Conservation (phyloP, 2,113 vertebrate genomes). For the Phyllopteryx taeniolatus region DNA sequence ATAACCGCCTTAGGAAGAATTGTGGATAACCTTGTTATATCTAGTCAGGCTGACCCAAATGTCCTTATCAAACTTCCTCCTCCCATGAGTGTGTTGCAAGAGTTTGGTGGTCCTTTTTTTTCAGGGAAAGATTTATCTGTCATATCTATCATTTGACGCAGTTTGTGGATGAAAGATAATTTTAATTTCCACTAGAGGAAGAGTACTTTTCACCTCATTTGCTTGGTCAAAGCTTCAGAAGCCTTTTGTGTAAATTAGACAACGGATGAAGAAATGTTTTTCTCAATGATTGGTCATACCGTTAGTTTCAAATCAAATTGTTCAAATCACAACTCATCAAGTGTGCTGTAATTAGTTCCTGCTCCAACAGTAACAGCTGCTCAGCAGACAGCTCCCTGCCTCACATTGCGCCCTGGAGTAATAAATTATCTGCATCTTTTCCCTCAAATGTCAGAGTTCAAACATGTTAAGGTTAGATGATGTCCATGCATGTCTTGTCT, state of each 20-base stretch:
- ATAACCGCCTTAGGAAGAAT: conserved; percentile 49
- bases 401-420: neutral
- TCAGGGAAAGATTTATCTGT: conserved; percentile 17
- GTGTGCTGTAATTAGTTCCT: conserved; percentile 6
- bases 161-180: neutral
- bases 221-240: neutral
- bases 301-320: neutral
- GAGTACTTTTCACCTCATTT: neutral
- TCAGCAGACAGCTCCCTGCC: neutral
- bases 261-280: neutral
- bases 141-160: neutral
- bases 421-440: conserved; percentile 30
- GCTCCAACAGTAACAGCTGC: neutral
- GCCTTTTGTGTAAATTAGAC: neutral
- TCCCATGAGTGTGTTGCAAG: conserved; percentile 3
- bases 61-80: conserved; percentile 10
- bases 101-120: conserved; percentile 7
- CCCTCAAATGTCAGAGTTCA: conserved; percentile 37
- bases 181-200: neutral
- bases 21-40: conserved; percentile 7
- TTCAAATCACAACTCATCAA: conserved; percentile 1
- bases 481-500: conserved; percentile 44
- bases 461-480: conserved; percentile 32
- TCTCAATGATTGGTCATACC: neutral
- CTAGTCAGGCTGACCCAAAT: conserved; percentile 14